Conservation (phyloP, 2,888 invertebrate species). For the Cloeon dipterum region DNA sequence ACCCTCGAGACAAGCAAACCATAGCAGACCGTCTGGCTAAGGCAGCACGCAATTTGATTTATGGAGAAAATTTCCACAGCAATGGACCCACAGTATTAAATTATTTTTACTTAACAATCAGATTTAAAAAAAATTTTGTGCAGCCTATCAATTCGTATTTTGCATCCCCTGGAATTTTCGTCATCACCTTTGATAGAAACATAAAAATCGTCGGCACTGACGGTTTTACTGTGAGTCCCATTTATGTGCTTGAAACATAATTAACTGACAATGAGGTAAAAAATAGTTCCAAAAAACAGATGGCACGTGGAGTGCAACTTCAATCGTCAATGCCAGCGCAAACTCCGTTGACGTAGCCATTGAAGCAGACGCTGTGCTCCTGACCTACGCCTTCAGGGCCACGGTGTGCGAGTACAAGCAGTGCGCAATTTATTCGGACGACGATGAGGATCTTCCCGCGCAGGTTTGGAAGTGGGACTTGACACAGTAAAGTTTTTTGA, state of each 20-base stretch:
- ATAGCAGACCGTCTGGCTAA: not conserved
- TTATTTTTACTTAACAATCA: not conserved
- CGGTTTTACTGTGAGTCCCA: not conserved
- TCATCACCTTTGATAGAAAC: not conserved
- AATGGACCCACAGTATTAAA: not conserved
- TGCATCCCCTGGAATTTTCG: not conserved
- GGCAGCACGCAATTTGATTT: not conserved
- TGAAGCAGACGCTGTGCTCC: not conserved
- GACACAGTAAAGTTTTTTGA: too few species aligned
- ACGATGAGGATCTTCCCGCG: not conserved
- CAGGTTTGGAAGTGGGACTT: constrained; percentile 2
- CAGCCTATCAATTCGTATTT: not conserved
- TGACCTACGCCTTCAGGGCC: not conserved
- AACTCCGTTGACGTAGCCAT: not conserved
- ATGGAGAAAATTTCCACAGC: not conserved
- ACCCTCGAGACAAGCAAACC: constrained; percentile 2
- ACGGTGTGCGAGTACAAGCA: constrained; percentile 1
- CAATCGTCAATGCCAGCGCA: not conserved
- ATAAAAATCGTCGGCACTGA: not conserved
- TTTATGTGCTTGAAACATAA: too few species aligned
- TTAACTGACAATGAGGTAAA: too few species aligned
- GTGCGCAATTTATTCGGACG: not conserved
- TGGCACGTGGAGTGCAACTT: not conserved
- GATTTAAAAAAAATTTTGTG: not conserved
- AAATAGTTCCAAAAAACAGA: too few species aligned